Evolutionary conservation across 2,113 vertebrate genomes (phyloP).

Genomic region (Silurus glanis): DNA sequence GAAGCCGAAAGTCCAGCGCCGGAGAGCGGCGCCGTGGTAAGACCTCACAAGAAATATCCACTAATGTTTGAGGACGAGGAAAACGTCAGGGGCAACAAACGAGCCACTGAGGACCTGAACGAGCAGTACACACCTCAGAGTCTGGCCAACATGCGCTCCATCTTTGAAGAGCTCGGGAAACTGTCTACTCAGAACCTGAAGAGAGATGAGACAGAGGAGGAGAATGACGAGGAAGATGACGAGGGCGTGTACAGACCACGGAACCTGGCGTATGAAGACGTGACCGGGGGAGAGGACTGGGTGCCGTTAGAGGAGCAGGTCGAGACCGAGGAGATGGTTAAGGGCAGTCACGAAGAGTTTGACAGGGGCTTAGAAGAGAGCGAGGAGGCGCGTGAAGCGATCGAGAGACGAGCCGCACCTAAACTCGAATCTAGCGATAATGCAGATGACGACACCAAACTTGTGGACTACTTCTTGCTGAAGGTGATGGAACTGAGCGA

Average conservation of each 20-base stretch:
- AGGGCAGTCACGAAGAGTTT: constrained; percentile 85
- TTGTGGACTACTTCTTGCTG: constrained; percentile 84
- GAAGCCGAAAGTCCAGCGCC: constrained; percentile 55
- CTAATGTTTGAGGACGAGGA: constrained; percentile 85
- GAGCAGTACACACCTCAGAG: constrained; percentile 96
- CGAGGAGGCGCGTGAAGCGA: constrained; percentile 74
- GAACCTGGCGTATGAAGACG: constrained; percentile 91
- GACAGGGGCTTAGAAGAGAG: constrained; percentile 77
- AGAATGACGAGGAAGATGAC: constrained; percentile 79
- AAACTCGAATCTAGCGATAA: constrained; percentile 73
- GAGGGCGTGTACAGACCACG: constrained; percentile 80
- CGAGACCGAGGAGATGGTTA: constrained; percentile 88
- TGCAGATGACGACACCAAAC: constrained; percentile 82
- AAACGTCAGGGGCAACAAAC: constrained; percentile 83
- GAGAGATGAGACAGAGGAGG: constrained; percentile 80
- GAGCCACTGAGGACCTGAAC: constrained; percentile 92
- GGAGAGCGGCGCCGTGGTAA: constrained; percentile 82
- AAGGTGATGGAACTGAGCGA: constrained; percentile 82
- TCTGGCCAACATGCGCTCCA: constrained; percentile 90
- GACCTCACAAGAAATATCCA: constrained; percentile 81
- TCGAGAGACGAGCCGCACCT: constrained; percentile 77
- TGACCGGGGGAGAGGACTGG: constrained; percentile 93
- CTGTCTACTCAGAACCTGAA: constrained; percentile 77
- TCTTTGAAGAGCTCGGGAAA: constrained; percentile 92
- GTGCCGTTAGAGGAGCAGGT: constrained; percentile 90